A percentile compares a stretch with the other conserved stretches of the same genome.
Conservation (phyloP, 2,888 invertebrate species). For the Crossocerus cetratus region DNA sequence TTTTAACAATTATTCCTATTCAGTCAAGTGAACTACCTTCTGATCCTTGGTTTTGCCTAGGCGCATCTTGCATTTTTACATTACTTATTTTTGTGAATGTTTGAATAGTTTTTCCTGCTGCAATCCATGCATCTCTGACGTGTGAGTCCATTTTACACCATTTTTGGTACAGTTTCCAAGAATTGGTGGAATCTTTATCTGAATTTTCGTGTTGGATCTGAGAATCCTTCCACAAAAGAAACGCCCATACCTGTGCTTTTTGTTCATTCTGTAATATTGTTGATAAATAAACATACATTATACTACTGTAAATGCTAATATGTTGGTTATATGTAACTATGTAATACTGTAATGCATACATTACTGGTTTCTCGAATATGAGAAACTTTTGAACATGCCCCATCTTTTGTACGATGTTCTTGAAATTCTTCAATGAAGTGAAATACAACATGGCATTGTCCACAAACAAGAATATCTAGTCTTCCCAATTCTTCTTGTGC, state of each 20-base stretch:
- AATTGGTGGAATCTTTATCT: constrained; percentile 80
- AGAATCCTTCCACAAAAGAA: constrained; percentile 87
- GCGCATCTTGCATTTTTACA: constrained; percentile 82
- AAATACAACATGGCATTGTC: constrained; percentile 88
- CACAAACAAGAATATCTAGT: constrained; percentile 89
- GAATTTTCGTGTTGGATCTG: constrained; percentile 77
- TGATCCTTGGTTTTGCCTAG: constrained; percentile 59
- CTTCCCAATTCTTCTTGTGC: constrained; percentile 87
- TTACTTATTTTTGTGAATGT: constrained; percentile 83
- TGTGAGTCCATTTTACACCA: constrained; percentile 89
- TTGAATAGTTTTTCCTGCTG: constrained; percentile 87
- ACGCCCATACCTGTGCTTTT: constrained; percentile 92
- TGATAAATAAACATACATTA: neutral
- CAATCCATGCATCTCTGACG: constrained; percentile 87
- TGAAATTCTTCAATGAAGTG: constrained; percentile 89
- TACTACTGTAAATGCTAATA: neutral
- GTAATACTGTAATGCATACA: constrained; percentile 75
- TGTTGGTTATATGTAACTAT: too few species aligned
- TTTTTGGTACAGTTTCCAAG: constrained; percentile 90
- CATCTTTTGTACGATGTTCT: constrained; percentile 82
- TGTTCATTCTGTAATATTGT: constrained; percentile 81
- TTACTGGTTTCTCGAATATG: constrained; percentile 82
- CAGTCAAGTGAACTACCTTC: constrained; percentile 56
- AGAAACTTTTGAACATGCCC: constrained; percentile 81
- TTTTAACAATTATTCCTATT: too few species aligned